Percentiles rank a stretch among this genome's conserved stretches.
Evolutionary conservation across 2,797 vertebrate species (phyloP).

Genomic region (Hippoglossus hippoglossus): DNA sequence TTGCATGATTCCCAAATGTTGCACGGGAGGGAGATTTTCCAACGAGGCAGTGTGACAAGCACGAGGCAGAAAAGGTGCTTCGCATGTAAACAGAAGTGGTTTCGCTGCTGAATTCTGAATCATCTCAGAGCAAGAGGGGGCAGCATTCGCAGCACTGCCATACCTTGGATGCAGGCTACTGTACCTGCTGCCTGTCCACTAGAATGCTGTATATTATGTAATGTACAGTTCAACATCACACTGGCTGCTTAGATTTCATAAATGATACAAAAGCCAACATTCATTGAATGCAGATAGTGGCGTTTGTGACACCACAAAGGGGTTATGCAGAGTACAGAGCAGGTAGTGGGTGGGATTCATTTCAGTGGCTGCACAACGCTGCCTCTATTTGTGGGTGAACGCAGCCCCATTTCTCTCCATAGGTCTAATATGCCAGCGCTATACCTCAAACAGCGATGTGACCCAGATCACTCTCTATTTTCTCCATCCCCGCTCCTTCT

Average conservation of each 20-base stretch:
- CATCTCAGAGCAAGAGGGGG: slow-evolving; percentile 16
- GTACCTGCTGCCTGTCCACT: slow-evolving; percentile 50
- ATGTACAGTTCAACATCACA: slow-evolving; percentile 54
- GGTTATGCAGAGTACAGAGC: slow-evolving; percentile 60
- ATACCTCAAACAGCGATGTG: slow-evolving; percentile 70
- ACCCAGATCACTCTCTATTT: slow-evolving; percentile 64
- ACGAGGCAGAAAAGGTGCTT: slow-evolving; percentile 1
- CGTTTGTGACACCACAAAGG: slow-evolving; percentile 26
- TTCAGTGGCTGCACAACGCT: slow-evolving; percentile 47
- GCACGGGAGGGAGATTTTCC: slow-evolving; percentile 17
- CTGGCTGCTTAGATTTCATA: slow-evolving; percentile 28
- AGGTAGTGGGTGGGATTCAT: slow-evolving; percentile 54
- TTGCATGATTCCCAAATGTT: slow-evolving; percentile 11
- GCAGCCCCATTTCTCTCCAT: slow-evolving; percentile 50
- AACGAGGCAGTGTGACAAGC: background rate
- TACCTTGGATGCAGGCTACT: slow-evolving; percentile 32
- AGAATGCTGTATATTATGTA: slow-evolving; percentile 58
- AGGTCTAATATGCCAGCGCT: slow-evolving; percentile 48
- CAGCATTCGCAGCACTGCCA: slow-evolving; percentile 30
- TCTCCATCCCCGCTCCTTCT: slow-evolving; percentile 24
- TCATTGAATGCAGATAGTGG: slow-evolving; percentile 21
- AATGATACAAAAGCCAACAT: slow-evolving; percentile 28
- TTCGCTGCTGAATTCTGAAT: slow-evolving; percentile 22
- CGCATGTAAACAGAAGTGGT: slow-evolving; percentile 9
- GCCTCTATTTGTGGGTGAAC: slow-evolving; percentile 53